phyloP scores from a whole-genome alignment of 2,797 vertebrate genomes.

The Molossus molossus region DNA sequence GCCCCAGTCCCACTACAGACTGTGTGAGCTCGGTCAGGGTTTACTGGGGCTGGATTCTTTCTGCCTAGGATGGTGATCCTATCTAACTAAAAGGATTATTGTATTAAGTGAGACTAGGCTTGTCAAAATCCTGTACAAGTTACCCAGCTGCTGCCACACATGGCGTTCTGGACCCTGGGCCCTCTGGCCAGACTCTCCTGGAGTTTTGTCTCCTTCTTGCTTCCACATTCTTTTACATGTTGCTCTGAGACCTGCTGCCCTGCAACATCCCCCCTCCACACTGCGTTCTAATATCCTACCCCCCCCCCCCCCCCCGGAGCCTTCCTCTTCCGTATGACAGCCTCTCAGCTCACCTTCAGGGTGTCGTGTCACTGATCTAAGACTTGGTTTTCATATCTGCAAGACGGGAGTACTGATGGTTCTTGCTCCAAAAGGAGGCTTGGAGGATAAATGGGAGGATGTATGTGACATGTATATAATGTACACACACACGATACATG shows the following conservation, averaged over 20 bases:
- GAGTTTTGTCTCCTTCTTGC: background rate
- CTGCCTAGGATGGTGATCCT: background rate
- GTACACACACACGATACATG: rapidly evolving
- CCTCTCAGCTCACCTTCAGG: background rate
- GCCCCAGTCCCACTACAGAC: background rate
- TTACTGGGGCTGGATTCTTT: background rate
- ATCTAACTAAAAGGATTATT: background rate
- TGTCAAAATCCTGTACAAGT: background rate
- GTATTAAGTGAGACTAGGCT: background rate
- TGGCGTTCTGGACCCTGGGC: background rate
- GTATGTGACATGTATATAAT: background rate
- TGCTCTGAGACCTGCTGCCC: background rate
- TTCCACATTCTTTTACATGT: background rate
- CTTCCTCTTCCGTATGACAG: background rate
- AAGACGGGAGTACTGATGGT: background rate
- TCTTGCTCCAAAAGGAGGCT: background rate
- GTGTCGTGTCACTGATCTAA: rapidly evolving
- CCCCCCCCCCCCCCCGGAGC: background rate
- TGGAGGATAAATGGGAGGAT: background rate
- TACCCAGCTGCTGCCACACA: background rate
- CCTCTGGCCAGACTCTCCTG: no score
- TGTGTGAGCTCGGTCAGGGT: background rate
- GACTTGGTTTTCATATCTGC: background rate
- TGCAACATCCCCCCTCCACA: background rate
- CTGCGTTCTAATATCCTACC: background rate